phyloP scores from a whole-genome alignment of 2,888 invertebrate genomes.

The Periphyllus acericola region DNA sequence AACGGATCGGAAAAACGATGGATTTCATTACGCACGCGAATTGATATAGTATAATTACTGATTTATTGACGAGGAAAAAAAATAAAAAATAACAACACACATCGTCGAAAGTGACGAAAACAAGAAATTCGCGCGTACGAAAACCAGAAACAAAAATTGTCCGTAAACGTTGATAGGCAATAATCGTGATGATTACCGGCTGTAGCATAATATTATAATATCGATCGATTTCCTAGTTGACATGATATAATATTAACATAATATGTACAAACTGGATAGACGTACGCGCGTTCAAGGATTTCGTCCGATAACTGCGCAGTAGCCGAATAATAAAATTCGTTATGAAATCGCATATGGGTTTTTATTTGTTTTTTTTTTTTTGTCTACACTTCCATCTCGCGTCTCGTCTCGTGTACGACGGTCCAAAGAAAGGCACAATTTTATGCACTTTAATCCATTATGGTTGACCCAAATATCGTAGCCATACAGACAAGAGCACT shows the following conservation, averaged over 20 bases:
- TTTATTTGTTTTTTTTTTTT: background rate
- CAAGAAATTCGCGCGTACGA: background rate
- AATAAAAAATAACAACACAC: background rate
- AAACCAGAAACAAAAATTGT: background rate
- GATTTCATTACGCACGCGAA: no score
- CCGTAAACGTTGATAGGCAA: background rate
- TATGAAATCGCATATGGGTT: constrained; percentile 17
- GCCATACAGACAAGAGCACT: constrained; percentile 36
- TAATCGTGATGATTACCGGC: background rate
- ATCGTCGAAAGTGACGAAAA: background rate
- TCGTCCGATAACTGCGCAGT: constrained; percentile 29
- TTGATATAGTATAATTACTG: no score
- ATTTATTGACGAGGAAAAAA: background rate
- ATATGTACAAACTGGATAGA: background rate
- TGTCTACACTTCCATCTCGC: background rate
- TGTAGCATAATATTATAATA: no score
- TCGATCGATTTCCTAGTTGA: background rate
- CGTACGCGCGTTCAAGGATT: constrained; percentile 20
- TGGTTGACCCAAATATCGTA: constrained; percentile 41
- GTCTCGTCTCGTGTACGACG: background rate
- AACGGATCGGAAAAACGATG: no score
- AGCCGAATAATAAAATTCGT: background rate
- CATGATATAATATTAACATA: background rate
- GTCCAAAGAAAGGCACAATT: constrained; percentile 14
- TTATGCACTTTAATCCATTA: constrained; percentile 48